These are phyloP conservation scores for Mus minutoides DNA, from an alignment of 2,797 vertebrate species.

Conservation along the genomic window DNA sequence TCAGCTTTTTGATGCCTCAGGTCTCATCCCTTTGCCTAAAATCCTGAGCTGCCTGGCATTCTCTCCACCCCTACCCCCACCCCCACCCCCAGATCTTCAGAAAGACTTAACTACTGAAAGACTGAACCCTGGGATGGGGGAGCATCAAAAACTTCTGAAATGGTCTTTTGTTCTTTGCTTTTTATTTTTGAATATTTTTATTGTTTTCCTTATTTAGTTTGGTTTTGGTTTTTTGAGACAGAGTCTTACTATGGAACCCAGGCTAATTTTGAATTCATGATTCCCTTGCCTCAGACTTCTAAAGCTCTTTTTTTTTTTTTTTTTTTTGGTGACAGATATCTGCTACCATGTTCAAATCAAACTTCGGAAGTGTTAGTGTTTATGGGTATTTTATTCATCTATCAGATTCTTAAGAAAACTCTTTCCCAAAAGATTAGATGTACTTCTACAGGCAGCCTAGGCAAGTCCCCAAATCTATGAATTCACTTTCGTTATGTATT, in stretches of 20 bases:
- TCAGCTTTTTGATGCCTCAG: not conserved
- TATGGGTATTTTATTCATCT: conserved; percentile 14
- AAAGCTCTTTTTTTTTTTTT: not conserved
- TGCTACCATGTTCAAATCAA: not conserved
- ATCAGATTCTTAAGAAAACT: conserved; percentile 6
- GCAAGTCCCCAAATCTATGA: conserved; percentile 25
- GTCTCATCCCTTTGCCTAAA: not conserved
- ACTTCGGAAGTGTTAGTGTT: not conserved
- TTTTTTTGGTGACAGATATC: not conserved
- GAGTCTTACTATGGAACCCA: not conserved
- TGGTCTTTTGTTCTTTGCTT: not conserved
- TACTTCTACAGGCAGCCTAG: not conserved
- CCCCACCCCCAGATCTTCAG: not conserved
- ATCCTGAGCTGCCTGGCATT: not conserved
- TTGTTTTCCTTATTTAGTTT: not conserved
- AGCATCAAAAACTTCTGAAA: not conserved
- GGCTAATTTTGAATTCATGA: not conserved
- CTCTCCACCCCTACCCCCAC: too few relatives aligned
- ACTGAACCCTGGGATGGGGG: not conserved
- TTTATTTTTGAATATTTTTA: not conserved
- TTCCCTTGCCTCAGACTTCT: not conserved
- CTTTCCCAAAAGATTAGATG: not conserved
- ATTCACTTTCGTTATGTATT: conserved; percentile 50
- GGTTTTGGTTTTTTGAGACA: not conserved
- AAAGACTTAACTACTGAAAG: not conserved